These are phyloP conservation scores for Peribatodes rhomboidaria DNA, from an alignment of 2,888 invertebrate species.

Conservation along the genomic window DNA sequence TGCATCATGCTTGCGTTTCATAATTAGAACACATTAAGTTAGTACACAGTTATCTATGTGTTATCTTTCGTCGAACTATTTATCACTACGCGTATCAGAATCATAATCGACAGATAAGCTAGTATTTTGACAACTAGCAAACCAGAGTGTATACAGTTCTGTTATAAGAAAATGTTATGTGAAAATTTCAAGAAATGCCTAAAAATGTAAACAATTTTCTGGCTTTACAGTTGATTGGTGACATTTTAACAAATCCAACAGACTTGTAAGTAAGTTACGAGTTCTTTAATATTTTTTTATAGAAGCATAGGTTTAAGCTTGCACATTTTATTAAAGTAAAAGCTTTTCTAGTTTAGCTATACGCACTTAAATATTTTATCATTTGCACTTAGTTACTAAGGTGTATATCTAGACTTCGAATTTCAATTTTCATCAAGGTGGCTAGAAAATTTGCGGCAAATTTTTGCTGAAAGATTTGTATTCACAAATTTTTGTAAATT, in stretches of 20 bases:
- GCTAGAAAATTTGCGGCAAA: no score
- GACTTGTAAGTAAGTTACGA: constrained; percentile 3
- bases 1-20: not conserved
- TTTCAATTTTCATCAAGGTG: no score
- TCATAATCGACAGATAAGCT: not conserved
- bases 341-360: no score
- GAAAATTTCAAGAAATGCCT: not conserved
- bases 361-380: no score
- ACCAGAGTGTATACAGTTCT: not conserved
- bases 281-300: not conserved
- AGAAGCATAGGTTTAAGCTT: not conserved
- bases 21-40: constrained; percentile 1
- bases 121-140: constrained; percentile 3
- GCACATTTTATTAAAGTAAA: no score
- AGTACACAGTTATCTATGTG: not conserved
- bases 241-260: not conserved
- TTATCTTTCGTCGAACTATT: constrained; percentile 2
- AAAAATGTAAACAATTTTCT: not conserved
- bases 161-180: not conserved
- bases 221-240: not conserved
- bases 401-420: no score
- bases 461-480: no score
- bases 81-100: constrained; percentile 8
- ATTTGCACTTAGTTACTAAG: no score
- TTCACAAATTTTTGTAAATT: no score